Evolutionary conservation across 2,113 vertebrate genomes (phyloP), one percentile per base, ranked within the genome.

Genomic region (Aldabrachelys gigantea): DNA sequence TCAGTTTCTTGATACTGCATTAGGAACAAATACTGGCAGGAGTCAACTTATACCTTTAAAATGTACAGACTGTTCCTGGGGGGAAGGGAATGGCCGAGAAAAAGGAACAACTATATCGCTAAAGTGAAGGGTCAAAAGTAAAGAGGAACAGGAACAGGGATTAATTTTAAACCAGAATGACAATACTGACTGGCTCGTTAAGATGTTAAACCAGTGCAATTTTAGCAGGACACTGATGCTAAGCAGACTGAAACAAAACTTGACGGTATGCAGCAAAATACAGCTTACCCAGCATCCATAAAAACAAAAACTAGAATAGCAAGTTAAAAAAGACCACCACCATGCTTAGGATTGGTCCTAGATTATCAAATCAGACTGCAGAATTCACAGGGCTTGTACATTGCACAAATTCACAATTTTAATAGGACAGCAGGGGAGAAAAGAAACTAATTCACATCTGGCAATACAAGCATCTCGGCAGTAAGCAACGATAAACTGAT

Each of bases 91-190:
- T 89, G 95, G 82, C 83, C 79, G 53, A 72, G 59, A 88, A 80
- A 95, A 94, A 75, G 72, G 38, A 27, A 78, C 6, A 17, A 89
- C 79, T 87, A n/a, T 88, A 75, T 92, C 75, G 89, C 78, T 57
- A 88, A 82, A 57, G 84, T 56, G 84, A 95, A 75, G 76, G 75
- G 72, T 82, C 24, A 19, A 80, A 89, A 86, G 65, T 12, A 90
- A 89, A 95, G 59, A 86, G 85, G 90, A 90, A 85, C 84, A 76
- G 69, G 85, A 85, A 91, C 89, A 90, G n/a, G 25, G 19, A 21
- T 22, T 17, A 47, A 82, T 57, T 95, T 95, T 35, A 95, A 97
- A 97, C 97, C 97, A 97, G 97, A 98, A 98, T 96, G 97, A 90
- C 96, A 88, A 89, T 81, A 93, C 86, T 97, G 75, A 93, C 93